Evolutionary conservation across 2,797 vertebrate genomes (phyloP).

Genomic region (Distichodus sexfasciatus): DNA sequence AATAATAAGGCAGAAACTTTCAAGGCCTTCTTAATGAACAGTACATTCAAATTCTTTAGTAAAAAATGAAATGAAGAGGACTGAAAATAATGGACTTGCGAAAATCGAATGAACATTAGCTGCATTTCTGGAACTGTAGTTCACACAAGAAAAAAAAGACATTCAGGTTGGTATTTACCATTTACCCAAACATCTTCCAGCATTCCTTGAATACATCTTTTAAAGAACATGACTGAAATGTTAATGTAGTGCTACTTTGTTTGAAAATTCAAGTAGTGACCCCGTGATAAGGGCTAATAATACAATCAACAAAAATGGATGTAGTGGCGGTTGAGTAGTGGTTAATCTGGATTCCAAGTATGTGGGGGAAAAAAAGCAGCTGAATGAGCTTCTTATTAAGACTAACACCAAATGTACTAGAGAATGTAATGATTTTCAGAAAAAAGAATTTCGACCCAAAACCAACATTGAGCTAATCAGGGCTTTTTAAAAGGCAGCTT

Average conservation of each 20-base stretch:
- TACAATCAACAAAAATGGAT: not conserved
- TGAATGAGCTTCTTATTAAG: constrained; percentile 12
- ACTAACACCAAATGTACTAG: no score
- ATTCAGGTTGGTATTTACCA: constrained; percentile 31
- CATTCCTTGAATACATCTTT: constrained; percentile 33
- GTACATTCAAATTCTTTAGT: constrained; percentile 24
- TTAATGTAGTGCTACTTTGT: constrained; percentile 14
- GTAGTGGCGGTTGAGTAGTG: constrained; percentile 31
- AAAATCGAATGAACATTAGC: constrained; percentile 19
- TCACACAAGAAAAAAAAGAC: constrained; percentile 13
- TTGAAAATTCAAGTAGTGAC: constrained; percentile 47
- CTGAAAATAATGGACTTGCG: not conserved
- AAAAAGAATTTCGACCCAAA: no score
- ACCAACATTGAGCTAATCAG: no score
- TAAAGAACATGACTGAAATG: constrained; percentile 30
- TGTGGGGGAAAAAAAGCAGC: constrained; percentile 21
- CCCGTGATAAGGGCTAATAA: not conserved
- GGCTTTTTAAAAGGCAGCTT: no score
- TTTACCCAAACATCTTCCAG: constrained; percentile 40
- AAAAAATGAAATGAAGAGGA: constrained; percentile 4
- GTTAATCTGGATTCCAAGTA: constrained; percentile 19
- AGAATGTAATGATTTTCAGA: no score
- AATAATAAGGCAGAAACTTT: constrained; percentile 44
- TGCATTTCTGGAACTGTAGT: constrained; percentile 20
- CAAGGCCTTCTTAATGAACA: constrained; percentile 11